Evolutionary conservation across 2,888 invertebrate genomes (phyloP), one percentile per base, ranked within the genome.

Genomic region (Nudaria mundana): DNA sequence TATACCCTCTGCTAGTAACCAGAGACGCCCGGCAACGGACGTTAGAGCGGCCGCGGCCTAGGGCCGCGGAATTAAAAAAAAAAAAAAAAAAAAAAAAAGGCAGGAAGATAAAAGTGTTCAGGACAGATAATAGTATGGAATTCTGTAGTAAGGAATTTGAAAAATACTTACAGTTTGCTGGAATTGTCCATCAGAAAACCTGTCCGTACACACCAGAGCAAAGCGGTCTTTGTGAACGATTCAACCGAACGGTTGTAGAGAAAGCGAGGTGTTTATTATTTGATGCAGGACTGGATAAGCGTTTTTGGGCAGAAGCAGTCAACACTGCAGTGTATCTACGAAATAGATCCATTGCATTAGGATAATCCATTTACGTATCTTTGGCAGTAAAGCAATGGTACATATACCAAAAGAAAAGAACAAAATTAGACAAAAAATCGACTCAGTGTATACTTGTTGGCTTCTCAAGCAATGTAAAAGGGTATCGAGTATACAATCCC

Each of bases 291-390:
- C 1, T 42, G 10, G 28, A 20, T 0, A 46, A 46, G 30, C 8
- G 30, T 11, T 45, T 45, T 22, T 48, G 51, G 51, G 42, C 33
- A n/a, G 48, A 51, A 12, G 50, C 50, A n/a, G 22, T 24, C 5
- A 37, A 36, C 24, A 51, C 47, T 3, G 51, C 45, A 26, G 43
- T 51, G 10, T 45, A 51, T 13, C 20, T 51, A 10, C 30, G 20
- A 12, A 30, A 30, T 11, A 24, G n/a, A n/a, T 10, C 1, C 5
- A 20, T 5, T 20, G 6, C 5, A 20, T 5, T n/a, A n/a, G 5
- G 20, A 20, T 20, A 20, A 10, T 11, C 7, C 11, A 26, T 12
- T 3, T 26, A 1, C 12, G 26, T 7, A 26, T 26, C 5, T 26
- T 26, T 6, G 13, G 26, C 7, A 26, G 26, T 8, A 13, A 12